These are phyloP conservation scores for Onychomys arenicola DNA, from an alignment of 2,797 vertebrate genomes.

Conservation along the genomic window DNA sequence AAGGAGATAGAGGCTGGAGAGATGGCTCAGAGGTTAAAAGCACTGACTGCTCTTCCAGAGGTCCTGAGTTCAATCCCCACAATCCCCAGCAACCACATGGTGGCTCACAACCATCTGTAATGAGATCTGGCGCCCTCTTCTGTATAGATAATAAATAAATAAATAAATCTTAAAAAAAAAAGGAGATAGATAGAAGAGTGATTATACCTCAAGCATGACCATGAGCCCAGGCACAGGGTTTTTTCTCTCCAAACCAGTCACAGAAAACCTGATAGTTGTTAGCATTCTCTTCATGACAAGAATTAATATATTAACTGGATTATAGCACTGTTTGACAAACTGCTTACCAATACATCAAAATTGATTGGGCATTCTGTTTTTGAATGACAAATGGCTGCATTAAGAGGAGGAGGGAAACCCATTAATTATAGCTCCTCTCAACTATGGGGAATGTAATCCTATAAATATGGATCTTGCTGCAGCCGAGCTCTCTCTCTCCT, in stretches of 20 bases:
- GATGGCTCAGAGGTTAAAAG: too few species aligned
- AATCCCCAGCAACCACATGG: too few species aligned
- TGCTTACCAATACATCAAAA: conserved; percentile 92
- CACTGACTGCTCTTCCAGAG: too few species aligned
- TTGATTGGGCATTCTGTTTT: conserved; percentile 89
- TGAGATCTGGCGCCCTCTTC: too few species aligned
- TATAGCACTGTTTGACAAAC: conserved; percentile 90
- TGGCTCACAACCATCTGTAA: too few species aligned
- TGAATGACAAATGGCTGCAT: conserved; percentile 92
- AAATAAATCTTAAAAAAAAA: too few species aligned
- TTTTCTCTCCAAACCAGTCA: conserved; percentile 77
- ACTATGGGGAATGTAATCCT: conserved; percentile 90
- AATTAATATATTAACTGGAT: conserved; percentile 91
- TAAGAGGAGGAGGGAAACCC: conserved; percentile 90
- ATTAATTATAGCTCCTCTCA: conserved; percentile 91
- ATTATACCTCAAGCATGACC: conserved; percentile 43
- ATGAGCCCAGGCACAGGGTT: conserved; percentile 67
- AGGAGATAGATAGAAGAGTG: neutral
- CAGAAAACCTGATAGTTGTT: conserved; percentile 82
- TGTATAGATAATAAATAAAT: too few species aligned
- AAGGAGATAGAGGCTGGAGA: too few species aligned
- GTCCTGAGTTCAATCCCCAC: too few species aligned
- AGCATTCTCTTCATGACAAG: conserved; percentile 85
- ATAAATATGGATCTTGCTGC: conserved; percentile 92
- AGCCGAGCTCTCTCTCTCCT: conserved; percentile 86